Percentiles rank a stretch among this genome's conserved stretches.
Conservation (phyloP, 2,888 invertebrate species). For the Noctua janthe region DNA sequence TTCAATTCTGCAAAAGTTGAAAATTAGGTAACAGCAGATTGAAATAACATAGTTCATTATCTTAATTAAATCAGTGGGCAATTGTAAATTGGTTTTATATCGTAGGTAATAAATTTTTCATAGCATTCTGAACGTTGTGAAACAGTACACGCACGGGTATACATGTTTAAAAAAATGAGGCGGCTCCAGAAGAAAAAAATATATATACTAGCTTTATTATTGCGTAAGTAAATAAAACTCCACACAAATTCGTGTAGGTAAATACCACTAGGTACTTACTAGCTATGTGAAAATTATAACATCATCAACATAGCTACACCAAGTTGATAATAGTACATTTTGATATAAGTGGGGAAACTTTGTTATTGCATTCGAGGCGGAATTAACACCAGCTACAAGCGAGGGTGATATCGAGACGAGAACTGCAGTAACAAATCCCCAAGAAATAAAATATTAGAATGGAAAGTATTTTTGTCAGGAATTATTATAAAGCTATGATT, state of each 20-base stretch:
- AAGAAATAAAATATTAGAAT: too few species aligned
- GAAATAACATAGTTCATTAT: constrained; percentile 5
- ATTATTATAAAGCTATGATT: too few species aligned
- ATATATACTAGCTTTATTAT: background rate
- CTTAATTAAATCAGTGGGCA: constrained; percentile 37
- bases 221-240: constrained; percentile 28
- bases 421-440: too few species aligned
- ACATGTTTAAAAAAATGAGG: constrained; percentile 17
- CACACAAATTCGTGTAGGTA: background rate
- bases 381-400: too few species aligned
- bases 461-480: too few species aligned
- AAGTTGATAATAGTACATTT: too few species aligned
- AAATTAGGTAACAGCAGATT: too few species aligned
- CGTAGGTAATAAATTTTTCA: constrained; percentile 16
- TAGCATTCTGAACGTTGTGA: background rate
- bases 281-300: background rate
- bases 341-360: too few species aligned
- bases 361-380: too few species aligned
- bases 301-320: background rate
- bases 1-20: too few species aligned
- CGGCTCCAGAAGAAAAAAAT: background rate
- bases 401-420: too few species aligned
- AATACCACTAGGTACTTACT: background rate
- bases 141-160: background rate
- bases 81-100: background rate